phyloP scores from a whole-genome alignment of 2,888 invertebrate genomes.

The Drosophila heteroneura region DNA sequence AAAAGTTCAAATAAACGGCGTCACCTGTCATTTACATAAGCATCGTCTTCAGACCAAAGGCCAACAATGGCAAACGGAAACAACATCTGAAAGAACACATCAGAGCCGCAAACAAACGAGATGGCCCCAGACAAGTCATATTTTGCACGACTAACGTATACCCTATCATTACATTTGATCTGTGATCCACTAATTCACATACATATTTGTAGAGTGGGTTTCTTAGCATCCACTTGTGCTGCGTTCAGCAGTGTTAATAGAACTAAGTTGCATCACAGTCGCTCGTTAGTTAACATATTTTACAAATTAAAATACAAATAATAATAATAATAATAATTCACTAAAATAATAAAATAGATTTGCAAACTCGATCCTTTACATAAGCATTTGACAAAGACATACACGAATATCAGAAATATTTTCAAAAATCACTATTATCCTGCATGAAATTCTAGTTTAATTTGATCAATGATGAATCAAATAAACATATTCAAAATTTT shows the following conservation, averaged over 20 bases:
- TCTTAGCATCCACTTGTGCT: too few species aligned
- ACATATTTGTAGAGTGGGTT: too few species aligned
- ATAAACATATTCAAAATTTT: not conserved
- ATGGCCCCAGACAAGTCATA: not conserved
- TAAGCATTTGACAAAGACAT: not conserved
- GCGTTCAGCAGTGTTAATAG: too few species aligned
- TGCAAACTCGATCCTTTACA: not conserved
- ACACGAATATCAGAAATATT: not conserved
- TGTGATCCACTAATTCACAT: too few species aligned
- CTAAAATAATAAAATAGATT: not conserved
- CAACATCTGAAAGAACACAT: conserved; percentile 3
- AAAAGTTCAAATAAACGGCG: conserved; percentile 60
- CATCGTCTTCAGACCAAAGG: conserved; percentile 20
- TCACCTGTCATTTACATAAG: conserved; percentile 65
- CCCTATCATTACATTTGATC: not conserved
- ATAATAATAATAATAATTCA: not conserved
- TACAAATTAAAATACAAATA: not conserved
- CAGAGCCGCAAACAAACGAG: not conserved
- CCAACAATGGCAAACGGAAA: conserved; percentile 23
- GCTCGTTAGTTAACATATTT: not conserved
- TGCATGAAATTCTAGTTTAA: not conserved
- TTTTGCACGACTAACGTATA: not conserved
- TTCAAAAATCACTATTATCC: not conserved
- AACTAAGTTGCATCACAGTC: too few species aligned
- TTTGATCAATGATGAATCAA: not conserved